Conservation (phyloP, 2,888 invertebrate species). For the Leptopilina drosophilae region DNA sequence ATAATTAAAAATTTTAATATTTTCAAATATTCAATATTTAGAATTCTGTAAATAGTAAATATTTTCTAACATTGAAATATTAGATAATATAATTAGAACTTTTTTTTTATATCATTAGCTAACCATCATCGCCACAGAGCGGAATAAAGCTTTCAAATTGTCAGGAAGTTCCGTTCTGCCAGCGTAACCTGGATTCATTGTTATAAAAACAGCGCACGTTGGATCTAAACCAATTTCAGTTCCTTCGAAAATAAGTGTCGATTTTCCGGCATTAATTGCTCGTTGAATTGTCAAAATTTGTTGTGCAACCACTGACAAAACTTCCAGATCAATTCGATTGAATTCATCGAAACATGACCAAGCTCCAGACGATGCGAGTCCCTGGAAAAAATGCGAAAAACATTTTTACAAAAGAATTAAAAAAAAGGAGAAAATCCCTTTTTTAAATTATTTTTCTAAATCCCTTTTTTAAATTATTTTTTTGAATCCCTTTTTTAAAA, state of each 20-base stretch:
- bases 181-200: conserved; percentile 82
- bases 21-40: too few species aligned
- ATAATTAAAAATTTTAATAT: too few species aligned
- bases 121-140: conserved; percentile 83
- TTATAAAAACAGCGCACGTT: conserved; percentile 81
- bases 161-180: conserved; percentile 81
- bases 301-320: conserved; percentile 82
- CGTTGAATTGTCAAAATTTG: conserved; percentile 81
- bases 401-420: too few species aligned
- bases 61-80: too few species aligned
- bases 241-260: conserved; percentile 79
- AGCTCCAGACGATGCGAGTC: conserved; percentile 80
- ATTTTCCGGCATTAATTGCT: conserved; percentile 78
- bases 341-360: conserved; percentile 83
- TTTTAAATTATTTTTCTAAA: too few species aligned
- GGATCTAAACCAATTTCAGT: conserved; percentile 79
- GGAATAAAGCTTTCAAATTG: conserved; percentile 81
- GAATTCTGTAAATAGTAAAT: too few species aligned
- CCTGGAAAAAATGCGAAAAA: conserved; percentile 67
- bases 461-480: too few species aligned
- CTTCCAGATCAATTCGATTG: conserved; percentile 81
- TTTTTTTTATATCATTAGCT: conserved; percentile 50
- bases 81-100: too few species aligned
- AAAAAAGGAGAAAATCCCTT: too few species aligned
- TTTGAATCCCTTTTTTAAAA: too few species aligned